These are phyloP conservation scores for Formicarius rufipectus DNA, from an alignment of 2,113 vertebrate species.

Conservation along the genomic window DNA sequence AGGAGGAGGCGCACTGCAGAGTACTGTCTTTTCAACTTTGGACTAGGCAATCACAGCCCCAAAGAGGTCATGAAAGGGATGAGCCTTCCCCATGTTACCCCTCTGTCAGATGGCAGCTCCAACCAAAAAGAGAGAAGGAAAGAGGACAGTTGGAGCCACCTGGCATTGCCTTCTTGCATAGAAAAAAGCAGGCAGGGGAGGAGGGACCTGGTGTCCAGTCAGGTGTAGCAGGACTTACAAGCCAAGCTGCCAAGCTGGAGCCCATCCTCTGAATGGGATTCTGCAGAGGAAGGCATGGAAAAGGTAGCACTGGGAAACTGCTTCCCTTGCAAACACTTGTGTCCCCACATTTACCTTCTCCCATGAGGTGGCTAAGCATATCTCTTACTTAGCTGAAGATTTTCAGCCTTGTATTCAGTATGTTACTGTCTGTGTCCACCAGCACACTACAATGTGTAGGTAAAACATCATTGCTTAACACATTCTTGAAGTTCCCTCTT, in stretches of 20 bases:
- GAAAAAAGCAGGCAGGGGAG: background rate
- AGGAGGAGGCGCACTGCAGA: background rate
- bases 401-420: background rate
- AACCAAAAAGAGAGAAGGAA: background rate
- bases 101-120: background rate
- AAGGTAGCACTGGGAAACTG: background rate
- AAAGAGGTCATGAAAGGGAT: background rate
- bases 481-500: background rate
- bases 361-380: background rate
- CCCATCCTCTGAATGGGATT: background rate
- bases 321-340: background rate
- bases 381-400: background rate
- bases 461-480: background rate
- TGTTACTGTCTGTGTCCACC: background rate
- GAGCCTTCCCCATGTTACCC: background rate
- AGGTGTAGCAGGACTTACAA: background rate
- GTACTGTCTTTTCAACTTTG: background rate
- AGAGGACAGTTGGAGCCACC: background rate
- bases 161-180: background rate
- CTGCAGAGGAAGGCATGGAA: background rate
- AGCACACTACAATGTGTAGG: rapidly evolving
- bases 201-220: conserved; percentile 1
- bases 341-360: background rate
- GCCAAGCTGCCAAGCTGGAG: background rate
- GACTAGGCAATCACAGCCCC: background rate